Conservation (phyloP, 2,797 vertebrate genomes). For the Pangasius macronema region DNA sequence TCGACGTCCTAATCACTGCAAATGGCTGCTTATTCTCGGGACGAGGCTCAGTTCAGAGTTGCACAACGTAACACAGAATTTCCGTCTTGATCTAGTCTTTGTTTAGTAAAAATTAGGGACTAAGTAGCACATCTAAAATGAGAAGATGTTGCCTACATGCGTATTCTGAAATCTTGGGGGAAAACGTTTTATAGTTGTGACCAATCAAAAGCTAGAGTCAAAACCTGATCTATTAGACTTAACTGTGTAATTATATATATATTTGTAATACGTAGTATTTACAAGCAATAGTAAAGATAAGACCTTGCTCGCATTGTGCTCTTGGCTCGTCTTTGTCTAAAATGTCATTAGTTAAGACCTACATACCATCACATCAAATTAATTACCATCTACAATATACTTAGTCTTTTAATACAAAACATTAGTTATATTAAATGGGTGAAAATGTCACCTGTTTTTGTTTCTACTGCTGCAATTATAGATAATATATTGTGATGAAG, state of each 20-base stretch:
- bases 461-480: background rate
- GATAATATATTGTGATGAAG: background rate
- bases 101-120: too few species aligned
- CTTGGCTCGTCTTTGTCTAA: background rate
- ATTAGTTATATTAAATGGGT: background rate
- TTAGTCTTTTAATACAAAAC: background rate
- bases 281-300: background rate
- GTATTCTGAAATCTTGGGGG: background rate
- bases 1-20: conserved; percentile 48
- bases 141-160: fast-evolving
- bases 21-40: conserved; percentile 23
- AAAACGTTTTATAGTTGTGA: background rate
- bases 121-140: too few species aligned
- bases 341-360: background rate
- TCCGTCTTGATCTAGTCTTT: too few species aligned
- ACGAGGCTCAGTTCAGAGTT: background rate
- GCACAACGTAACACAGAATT: too few species aligned
- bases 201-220: background rate
- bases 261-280: background rate
- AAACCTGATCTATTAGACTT: background rate
- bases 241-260: background rate
- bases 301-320: background rate
- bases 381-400: background rate
- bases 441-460: background rate
- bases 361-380: background rate